These are phyloP conservation scores for Ecdyonurus torrentis DNA, from an alignment of 2,888 invertebrate species.

Conservation along the genomic window DNA sequence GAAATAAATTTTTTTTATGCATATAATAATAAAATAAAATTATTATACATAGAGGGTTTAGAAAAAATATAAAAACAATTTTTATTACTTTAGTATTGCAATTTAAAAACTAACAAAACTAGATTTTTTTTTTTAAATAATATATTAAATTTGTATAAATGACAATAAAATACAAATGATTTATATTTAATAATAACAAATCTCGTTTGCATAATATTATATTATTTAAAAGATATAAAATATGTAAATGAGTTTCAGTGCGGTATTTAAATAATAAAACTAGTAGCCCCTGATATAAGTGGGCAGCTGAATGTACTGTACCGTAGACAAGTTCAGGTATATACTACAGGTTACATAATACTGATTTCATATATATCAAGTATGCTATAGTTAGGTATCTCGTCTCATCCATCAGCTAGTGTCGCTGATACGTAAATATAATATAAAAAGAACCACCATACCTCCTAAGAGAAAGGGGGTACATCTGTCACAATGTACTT, in stretches of 20 bases:
- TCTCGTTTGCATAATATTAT: neutral
- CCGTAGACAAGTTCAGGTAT: neutral
- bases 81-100: neutral
- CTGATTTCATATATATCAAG: too few species aligned
- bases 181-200: neutral
- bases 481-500: neutral
- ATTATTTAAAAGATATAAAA: neutral
- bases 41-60: neutral
- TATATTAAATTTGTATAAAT: neutral
- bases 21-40: too few species aligned
- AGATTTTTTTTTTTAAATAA: too few species aligned
- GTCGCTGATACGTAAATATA: neutral
- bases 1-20: too few species aligned
- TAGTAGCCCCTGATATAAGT: neutral
- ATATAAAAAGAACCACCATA: too few species aligned
- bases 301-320: neutral
- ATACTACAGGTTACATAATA: neutral
- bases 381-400: neutral
- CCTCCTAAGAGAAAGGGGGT: neutral
- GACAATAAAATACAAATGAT: neutral
- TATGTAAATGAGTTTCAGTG: neutral
- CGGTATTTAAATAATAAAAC: neutral
- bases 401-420: neutral
- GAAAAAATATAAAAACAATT: neutral
- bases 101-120: neutral